Conservation (phyloP, 2,888 invertebrate species). For the Macrophya alboannulata region DNA sequence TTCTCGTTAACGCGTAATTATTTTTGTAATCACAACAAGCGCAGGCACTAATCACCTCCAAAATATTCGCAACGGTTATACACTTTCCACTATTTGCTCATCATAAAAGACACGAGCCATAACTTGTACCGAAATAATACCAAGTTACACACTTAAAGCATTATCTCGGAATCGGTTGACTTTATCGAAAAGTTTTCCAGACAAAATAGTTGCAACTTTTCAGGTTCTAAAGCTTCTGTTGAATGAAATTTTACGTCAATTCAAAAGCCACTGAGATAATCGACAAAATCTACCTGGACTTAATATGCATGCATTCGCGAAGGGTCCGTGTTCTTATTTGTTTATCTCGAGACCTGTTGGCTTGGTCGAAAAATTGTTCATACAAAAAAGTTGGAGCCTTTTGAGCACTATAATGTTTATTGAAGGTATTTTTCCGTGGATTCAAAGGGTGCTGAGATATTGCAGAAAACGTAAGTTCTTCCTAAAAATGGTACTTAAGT, state of each 20-base stretch:
- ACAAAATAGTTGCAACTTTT: neutral
- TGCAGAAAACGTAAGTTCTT: neutral
- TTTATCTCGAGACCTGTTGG: neutral
- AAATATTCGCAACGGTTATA: neutral
- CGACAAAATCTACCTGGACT: neutral
- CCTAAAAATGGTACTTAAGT: neutral
- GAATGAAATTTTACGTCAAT: neutral
- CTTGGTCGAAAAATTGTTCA: neutral
- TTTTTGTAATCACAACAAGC: slow-evolving; percentile 27
- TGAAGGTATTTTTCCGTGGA: neutral
- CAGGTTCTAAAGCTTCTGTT: neutral
- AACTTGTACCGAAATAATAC: neutral
- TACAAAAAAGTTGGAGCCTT: neutral
- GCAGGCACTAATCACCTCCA: neutral
- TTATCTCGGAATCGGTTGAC: neutral
- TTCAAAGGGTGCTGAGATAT: neutral
- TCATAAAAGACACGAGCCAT: neutral
- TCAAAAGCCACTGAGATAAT: neutral
- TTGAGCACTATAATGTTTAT: neutral
- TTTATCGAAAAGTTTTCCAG: neutral
- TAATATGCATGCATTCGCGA: neutral
- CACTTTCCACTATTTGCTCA: neutral
- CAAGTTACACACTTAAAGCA: neutral
- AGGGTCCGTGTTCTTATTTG: neutral
- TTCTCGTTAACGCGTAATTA: slow-evolving; percentile 43